Percentiles rank a stretch among this genome's conserved stretches.
Conservation (phyloP, 2,888 invertebrate genomes). For the Mellilla xanthometata region DNA sequence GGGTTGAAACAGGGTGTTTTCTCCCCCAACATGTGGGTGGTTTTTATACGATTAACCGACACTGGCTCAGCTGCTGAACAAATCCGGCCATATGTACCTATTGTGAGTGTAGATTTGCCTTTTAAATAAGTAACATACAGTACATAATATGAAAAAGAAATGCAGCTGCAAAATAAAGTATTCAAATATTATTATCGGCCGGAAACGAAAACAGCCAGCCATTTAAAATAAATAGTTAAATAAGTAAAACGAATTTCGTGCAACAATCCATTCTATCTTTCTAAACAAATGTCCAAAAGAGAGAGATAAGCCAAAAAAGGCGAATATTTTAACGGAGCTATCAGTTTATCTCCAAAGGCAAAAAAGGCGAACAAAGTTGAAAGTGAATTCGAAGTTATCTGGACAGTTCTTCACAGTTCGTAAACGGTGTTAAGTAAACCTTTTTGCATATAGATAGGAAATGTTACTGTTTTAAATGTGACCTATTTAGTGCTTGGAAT, state of each 20-base stretch:
- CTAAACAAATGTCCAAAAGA: conserved; percentile 16
- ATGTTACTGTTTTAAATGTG: too few species aligned
- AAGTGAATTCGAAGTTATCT: conserved; percentile 21
- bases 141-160: conserved; percentile 3
- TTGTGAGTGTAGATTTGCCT: conserved; percentile 34
- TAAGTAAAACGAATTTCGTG: conserved; percentile 5
- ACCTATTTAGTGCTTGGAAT: too few species aligned
- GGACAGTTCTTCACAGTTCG: conserved; percentile 13
- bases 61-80: conserved; percentile 50
- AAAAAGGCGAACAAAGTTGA: conserved; percentile 10
- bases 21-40: conserved; percentile 32
- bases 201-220: conserved; percentile 4
- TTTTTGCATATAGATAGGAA: conserved; percentile 1
- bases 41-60: conserved; percentile 40
- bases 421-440: conserved; percentile 2
- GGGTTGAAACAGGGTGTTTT: conserved; percentile 51
- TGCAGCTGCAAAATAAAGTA: background rate
- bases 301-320: conserved; percentile 17
- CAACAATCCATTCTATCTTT: conserved; percentile 18
- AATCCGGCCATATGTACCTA: conserved; percentile 50
- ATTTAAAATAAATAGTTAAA: conserved; percentile 9
- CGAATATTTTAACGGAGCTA: conserved; percentile 17
- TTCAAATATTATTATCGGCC: background rate
- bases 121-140: conserved; percentile 18
- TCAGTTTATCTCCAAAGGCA: conserved; percentile 18